Evolutionary conservation across 2,113 vertebrate genomes (phyloP).

Genomic region (Hypocryptadius cinnamomeus): DNA sequence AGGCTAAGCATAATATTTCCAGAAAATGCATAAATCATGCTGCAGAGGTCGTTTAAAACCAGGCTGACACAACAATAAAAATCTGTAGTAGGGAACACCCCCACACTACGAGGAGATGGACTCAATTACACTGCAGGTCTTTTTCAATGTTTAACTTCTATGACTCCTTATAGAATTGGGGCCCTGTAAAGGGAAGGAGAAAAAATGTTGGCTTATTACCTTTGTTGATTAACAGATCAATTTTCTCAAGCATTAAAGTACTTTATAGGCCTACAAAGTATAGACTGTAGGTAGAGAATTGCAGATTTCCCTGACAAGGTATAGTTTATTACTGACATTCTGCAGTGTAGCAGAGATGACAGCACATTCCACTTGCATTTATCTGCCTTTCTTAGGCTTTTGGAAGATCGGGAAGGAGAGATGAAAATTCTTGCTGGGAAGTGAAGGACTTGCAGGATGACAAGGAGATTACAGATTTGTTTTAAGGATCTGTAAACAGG

Average conservation of each 20-base stretch:
- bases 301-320: not conserved
- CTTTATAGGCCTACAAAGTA: not conserved
- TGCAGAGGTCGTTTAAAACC: not conserved
- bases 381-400: not conserved
- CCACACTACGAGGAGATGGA: not conserved
- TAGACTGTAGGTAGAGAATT: not conserved
- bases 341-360: not conserved
- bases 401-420: not conserved
- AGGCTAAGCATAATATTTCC: not conserved
- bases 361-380: not conserved
- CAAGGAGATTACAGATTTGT: not conserved
- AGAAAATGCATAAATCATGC: not conserved
- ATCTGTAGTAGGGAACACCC: not conserved
- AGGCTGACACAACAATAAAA: slow-evolving; percentile 3
- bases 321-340: not conserved
- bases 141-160: slow-evolving; percentile 14
- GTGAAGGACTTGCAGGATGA: not conserved
- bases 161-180: not conserved
- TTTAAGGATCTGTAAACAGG: not conserved
- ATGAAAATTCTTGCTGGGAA: not conserved
- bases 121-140: not conserved
- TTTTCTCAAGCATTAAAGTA: not conserved
- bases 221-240: not conserved
- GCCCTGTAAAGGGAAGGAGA: not conserved
- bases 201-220: not conserved